Percentiles rank a stretch among this genome's conserved stretches.
Evolutionary conservation across 2,113 vertebrate species (phyloP).

Genomic region (Ameiurus melas): DNA sequence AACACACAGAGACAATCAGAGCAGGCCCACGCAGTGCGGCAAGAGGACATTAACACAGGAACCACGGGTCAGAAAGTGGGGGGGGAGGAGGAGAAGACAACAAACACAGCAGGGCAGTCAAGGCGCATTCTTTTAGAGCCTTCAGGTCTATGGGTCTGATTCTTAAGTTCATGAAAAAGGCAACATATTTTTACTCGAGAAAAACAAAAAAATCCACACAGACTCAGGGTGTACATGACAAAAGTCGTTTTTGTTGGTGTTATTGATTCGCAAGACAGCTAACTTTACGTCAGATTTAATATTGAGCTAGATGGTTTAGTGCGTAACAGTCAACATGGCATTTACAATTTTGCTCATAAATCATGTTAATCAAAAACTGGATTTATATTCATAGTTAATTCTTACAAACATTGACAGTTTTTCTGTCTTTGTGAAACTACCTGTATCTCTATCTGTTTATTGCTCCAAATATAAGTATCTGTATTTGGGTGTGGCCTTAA

Average conservation of each 20-base stretch:
- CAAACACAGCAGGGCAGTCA: conserved; percentile 15
- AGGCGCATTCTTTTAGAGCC: not conserved
- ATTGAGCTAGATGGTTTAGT: not conserved
- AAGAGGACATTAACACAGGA: conserved; percentile 82
- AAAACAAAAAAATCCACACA: not conserved
- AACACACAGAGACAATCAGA: conserved; percentile 84
- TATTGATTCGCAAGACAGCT: not conserved
- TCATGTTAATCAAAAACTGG: no score
- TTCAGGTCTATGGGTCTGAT: not conserved
- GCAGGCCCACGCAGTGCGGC: conserved; percentile 77
- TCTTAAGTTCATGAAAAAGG: not conserved
- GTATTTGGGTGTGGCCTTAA: not conserved
- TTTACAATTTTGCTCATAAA: not conserved
- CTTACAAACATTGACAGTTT: not conserved
- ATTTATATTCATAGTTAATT: not conserved
- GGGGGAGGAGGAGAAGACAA: conserved; percentile 49
- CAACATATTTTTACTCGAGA: not conserved
- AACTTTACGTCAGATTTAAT: not conserved
- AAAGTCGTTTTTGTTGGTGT: not conserved
- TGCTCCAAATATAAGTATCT: not conserved
- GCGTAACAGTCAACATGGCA: not conserved
- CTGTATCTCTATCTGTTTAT: not conserved
- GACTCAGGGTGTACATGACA: not conserved
- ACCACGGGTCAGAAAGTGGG: conserved; percentile 74
- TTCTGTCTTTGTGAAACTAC: not conserved